A percentile compares a stretch with the other conserved stretches of the same genome.
These are phyloP conservation scores for Phrynocephalus versicolor DNA, from an alignment of 2,113 vertebrate genomes.

Conservation along the genomic window DNA sequence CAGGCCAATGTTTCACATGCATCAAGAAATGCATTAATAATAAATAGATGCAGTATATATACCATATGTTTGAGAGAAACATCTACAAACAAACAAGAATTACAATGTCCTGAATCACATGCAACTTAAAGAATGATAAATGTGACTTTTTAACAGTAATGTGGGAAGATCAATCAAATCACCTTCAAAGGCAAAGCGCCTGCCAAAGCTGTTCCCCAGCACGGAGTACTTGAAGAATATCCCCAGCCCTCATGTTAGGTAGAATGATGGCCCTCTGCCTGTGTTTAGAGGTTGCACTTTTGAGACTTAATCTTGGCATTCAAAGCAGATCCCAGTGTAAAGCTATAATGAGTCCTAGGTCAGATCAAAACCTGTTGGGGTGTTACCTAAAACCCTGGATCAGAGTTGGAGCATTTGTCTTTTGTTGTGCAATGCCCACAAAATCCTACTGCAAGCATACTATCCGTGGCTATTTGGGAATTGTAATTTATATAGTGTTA, in stretches of 20 bases:
- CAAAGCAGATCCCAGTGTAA: background rate
- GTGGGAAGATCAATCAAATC: background rate
- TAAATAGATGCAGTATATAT: background rate
- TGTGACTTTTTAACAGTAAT: background rate
- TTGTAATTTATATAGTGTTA: too few relatives aligned
- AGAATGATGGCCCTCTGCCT: background rate
- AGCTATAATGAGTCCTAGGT: background rate
- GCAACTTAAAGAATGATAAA: accelerated
- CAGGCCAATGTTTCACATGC: constrained; percentile 28
- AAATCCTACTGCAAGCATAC: too few relatives aligned
- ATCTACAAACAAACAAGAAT: background rate
- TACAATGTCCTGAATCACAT: constrained; percentile 5
- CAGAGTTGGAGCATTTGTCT: too few relatives aligned
- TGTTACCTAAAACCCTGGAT: too few relatives aligned
- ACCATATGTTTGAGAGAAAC: background rate
- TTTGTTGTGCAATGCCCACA: too few relatives aligned
- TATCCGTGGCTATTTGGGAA: too few relatives aligned
- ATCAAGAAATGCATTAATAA: constrained; percentile 18
- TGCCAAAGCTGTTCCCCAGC: background rate
- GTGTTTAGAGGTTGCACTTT: background rate
- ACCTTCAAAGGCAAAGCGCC: background rate
- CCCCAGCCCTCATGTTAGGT: background rate
- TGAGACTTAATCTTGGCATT: background rate
- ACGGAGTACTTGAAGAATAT: too few relatives aligned
- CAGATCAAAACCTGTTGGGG: background rate